Percentiles rank a stretch among this genome's conserved stretches.
phyloP scores from a whole-genome alignment of 2,888 invertebrate genomes.

The Phorcus lineatus region DNA sequence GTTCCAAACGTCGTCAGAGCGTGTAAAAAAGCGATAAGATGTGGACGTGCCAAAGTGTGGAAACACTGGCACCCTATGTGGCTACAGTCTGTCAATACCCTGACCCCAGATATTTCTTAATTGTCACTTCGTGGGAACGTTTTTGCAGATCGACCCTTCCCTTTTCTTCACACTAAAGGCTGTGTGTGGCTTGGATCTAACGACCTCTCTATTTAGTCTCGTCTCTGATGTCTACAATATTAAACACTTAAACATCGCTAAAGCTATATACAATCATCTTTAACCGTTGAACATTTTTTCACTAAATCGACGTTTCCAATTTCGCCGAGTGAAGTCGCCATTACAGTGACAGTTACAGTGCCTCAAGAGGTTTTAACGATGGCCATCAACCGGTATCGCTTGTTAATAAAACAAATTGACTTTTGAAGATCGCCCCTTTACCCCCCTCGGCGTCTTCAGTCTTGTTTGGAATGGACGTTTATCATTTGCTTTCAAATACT shows the following conservation, averaged over 20 bases:
- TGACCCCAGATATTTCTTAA: no score
- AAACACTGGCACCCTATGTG: no score
- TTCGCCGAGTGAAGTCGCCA: not conserved
- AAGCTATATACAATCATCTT: not conserved
- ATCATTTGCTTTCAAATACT: not conserved
- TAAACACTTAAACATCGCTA: not conserved
- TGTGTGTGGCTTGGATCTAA: no score
- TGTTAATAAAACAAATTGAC: not conserved
- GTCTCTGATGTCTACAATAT: no score
- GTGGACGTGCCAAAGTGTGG: no score
- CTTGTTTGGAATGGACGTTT: not conserved
- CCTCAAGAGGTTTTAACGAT: not conserved
- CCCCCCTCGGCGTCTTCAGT: not conserved
- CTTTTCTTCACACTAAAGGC: no score
- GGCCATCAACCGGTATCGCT: not conserved
- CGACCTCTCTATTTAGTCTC: no score
- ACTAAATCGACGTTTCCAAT: not conserved
- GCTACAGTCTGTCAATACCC: no score
- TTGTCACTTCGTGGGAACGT: no score
- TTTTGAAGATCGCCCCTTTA: not conserved
- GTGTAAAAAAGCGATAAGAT: no score
- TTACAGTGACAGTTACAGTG: not conserved
- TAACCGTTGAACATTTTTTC: not conserved
- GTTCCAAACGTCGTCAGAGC: no score
- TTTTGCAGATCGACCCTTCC: no score